phyloP scores from a whole-genome alignment of 2,113 vertebrate species.

The Prietella phreatophila region DNA sequence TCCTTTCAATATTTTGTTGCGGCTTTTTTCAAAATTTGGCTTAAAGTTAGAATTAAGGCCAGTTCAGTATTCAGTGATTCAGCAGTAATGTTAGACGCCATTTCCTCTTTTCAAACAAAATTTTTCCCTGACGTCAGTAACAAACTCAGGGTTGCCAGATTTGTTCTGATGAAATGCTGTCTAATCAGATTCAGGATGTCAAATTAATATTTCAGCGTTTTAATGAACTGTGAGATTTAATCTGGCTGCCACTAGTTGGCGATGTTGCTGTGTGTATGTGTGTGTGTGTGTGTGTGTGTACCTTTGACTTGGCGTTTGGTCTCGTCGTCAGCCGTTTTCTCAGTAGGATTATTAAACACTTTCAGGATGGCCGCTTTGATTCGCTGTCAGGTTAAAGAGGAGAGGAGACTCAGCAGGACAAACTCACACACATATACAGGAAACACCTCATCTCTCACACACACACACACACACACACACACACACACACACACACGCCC shows the following conservation, averaged over 20 bases:
- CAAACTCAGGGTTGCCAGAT: not conserved
- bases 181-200: not conserved
- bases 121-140: not conserved
- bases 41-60: not conserved
- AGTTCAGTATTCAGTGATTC: not conserved
- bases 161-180: not conserved
- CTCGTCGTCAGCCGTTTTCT: slow-evolving; percentile 94
- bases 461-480: not conserved
- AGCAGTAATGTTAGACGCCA: not conserved
- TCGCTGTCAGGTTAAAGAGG: slow-evolving; percentile 73
- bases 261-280: slow-evolving; percentile 55
- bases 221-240: not conserved
- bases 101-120: too few species aligned
- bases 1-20: too few species aligned
- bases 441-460: not conserved
- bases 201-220: too few species aligned
- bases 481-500: slow-evolving; percentile 55
- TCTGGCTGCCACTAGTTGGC: slow-evolving; percentile 75
- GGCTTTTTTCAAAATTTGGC: not conserved
- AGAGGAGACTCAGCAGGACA: not conserved
- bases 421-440: not conserved
- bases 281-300: slow-evolving; percentile 49
- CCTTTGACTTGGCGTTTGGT: slow-evolving; percentile 97
- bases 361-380: slow-evolving; percentile 94
- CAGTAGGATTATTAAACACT: slow-evolving; percentile 96